Evolutionary conservation across 1,140 invertebrate genomes (phyloP).

Genomic region (Drosophila sulfurigaster): DNA sequence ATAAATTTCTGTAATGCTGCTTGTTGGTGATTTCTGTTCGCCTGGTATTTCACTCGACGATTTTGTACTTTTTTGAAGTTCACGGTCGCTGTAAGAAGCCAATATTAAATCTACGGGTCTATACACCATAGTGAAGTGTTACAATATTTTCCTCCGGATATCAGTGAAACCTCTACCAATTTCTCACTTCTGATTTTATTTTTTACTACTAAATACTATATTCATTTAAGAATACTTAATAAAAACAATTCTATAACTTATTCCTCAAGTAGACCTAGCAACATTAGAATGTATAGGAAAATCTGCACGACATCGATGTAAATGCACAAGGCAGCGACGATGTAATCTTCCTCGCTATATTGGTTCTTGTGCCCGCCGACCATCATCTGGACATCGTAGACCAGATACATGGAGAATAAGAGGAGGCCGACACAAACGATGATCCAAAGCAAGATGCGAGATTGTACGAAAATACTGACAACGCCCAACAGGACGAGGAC

Average conservation of each 20-base stretch:
- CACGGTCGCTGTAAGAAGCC: no score
- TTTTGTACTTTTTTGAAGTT: no score
- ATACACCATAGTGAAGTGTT: no score
- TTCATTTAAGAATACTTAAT: background rate
- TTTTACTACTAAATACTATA: no score
- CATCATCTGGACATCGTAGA: constrained; percentile 19
- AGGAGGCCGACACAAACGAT: background rate
- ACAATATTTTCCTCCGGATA: no score
- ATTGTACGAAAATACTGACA: background rate
- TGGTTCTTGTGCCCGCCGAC: constrained; percentile 9
- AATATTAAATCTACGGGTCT: no score
- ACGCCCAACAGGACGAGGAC: background rate
- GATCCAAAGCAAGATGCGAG: background rate
- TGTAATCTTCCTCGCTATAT: constrained; percentile 12
- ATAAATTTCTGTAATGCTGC: no score
- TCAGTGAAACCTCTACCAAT: no score
- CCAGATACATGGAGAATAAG: background rate
- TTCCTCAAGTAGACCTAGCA: constrained; percentile 9
- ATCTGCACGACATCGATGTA: constrained; percentile 13
- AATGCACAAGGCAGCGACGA: constrained; percentile 22
- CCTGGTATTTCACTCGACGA: no score
- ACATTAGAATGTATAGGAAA: background rate
- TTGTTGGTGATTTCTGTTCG: no score
- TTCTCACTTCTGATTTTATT: no score
- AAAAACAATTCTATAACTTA: background rate